Conservation (phyloP, 2,888 invertebrate species). For the Drosophila paramelanica region DNA sequence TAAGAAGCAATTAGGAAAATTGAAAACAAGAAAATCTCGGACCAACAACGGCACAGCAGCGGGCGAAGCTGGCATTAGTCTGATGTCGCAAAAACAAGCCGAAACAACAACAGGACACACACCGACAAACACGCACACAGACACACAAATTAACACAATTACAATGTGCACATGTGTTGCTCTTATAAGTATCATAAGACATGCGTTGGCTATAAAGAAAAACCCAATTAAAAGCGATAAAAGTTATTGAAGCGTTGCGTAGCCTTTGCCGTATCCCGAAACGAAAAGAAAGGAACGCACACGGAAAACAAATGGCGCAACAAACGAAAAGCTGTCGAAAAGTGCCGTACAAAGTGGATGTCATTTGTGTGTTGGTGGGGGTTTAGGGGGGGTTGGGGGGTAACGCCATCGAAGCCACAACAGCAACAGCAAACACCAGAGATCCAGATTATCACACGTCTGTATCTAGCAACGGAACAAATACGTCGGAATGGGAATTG, state of each 20-base stretch:
- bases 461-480: constrained; percentile 30
- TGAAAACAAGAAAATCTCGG: constrained; percentile 62
- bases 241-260: constrained; percentile 72
- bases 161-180: constrained; percentile 77
- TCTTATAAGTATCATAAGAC: constrained; percentile 63
- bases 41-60: constrained; percentile 17
- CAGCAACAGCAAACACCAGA: constrained; percentile 14
- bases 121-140: constrained; percentile 17
- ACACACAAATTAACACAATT: constrained; percentile 71
- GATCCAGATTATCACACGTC: constrained; percentile 62
- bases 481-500: neutral
- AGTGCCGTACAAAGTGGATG: constrained; percentile 62
- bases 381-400: constrained; percentile 20
- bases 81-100: constrained; percentile 62
- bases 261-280: constrained; percentile 8
- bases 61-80: constrained; percentile 63
- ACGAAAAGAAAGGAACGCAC: constrained; percentile 19
- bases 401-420: constrained; percentile 25
- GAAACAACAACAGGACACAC: constrained; percentile 41
- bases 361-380: constrained; percentile 60
- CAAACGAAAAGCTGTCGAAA: constrained; percentile 54
- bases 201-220: constrained; percentile 80
- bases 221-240: constrained; percentile 81
- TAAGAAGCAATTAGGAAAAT: constrained; percentile 76
- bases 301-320: constrained; percentile 60